Conservation (phyloP, 2,113 vertebrate species). For the Neodon shergylaensis region DNA sequence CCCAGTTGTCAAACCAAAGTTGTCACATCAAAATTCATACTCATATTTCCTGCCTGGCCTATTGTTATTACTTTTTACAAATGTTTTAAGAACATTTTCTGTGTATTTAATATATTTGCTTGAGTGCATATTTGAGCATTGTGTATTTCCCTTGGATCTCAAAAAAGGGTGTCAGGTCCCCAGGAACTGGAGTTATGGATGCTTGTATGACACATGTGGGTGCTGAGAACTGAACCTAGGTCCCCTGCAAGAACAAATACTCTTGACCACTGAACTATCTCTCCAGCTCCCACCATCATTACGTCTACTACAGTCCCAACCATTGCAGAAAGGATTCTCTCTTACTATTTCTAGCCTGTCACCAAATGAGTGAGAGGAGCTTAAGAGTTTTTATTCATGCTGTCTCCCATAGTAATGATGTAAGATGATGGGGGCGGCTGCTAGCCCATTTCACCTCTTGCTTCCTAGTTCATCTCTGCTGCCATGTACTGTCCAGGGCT, state of each 20-base stretch:
- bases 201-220: background rate
- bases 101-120: background rate
- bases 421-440: background rate
- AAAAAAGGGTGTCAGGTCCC: background rate
- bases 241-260: background rate
- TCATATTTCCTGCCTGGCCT: background rate
- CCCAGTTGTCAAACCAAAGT: conserved; percentile 8
- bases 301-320: background rate
- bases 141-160: background rate
- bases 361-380: background rate
- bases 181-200: background rate
- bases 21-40: background rate
- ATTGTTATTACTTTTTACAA: background rate
- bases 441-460: background rate
- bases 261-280: background rate
- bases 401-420: background rate
- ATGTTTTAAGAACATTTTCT: background rate
- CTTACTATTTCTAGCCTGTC: background rate
- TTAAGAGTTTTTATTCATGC: background rate
- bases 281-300: background rate
- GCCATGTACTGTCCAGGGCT: background rate
- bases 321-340: background rate
- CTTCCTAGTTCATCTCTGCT: background rate
- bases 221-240: background rate
- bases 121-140: background rate